Evolutionary conservation across 2,888 invertebrate genomes (phyloP).

Genomic region (Sthenelais limicola): DNA sequence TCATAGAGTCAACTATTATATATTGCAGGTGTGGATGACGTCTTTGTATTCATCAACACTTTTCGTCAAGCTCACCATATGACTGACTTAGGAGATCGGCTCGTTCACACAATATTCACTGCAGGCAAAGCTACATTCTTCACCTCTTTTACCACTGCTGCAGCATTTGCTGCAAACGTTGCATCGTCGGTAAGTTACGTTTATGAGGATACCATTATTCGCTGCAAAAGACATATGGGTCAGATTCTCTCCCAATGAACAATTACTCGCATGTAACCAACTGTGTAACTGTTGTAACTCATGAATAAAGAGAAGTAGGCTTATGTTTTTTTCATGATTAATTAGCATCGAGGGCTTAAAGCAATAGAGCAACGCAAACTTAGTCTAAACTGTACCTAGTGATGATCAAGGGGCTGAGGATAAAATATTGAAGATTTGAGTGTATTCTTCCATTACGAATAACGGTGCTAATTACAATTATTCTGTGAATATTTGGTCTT

Average conservation of each 20-base stretch:
- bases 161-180: slow-evolving; percentile 68
- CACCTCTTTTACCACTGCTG: slow-evolving; percentile 69
- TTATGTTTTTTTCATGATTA: too few species aligned
- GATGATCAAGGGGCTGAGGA: too few species aligned
- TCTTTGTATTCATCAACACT: slow-evolving; percentile 69
- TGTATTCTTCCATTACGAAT: not conserved
- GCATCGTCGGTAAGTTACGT: slow-evolving; percentile 63
- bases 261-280: not conserved
- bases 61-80: slow-evolving; percentile 64
- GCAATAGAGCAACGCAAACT: too few species aligned
- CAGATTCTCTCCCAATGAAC: not conserved
- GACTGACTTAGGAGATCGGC: slow-evolving; percentile 54
- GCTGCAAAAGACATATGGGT: not conserved
- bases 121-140: slow-evolving; percentile 69
- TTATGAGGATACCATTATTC: too few species aligned
- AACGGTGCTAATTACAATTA: too few species aligned
- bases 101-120: slow-evolving; percentile 60
- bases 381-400: too few species aligned
- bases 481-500: too few species aligned
- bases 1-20: slow-evolving; percentile 53
- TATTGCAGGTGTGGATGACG: slow-evolving; percentile 69
- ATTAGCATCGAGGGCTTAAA: too few species aligned
- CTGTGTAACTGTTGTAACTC: too few species aligned
- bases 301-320: too few species aligned
- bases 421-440: not conserved